Conservation (phyloP, 2,888 invertebrate species). For the Dromius quadrimaculatus region DNA sequence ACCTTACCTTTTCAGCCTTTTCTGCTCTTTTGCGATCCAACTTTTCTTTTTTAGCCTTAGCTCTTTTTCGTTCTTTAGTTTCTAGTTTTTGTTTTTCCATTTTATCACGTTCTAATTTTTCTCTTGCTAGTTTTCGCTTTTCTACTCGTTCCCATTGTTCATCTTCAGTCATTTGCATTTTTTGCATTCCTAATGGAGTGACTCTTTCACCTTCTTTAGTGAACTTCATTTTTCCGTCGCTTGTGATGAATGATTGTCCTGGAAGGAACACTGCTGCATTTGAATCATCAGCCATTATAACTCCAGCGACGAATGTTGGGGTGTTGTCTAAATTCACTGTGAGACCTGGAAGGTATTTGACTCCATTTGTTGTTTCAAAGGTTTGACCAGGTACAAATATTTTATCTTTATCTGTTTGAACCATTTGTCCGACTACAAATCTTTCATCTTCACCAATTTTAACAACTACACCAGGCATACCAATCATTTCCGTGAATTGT, state of each 20-base stretch:
- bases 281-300: conserved; percentile 73
- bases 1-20: conserved; percentile 32
- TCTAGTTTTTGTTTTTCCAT: conserved; percentile 48
- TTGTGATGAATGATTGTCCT: conserved; percentile 75
- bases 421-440: conserved; percentile 79
- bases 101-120: conserved; percentile 42
- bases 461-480: conserved; percentile 63
- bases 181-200: conserved; percentile 58
- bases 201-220: conserved; percentile 57
- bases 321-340: conserved; percentile 77
- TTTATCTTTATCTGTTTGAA: conserved; percentile 77
- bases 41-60: conserved; percentile 52
- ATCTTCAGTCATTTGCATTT: conserved; percentile 56
- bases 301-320: conserved; percentile 79
- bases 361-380: conserved; percentile 76
- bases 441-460: conserved; percentile 76
- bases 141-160: conserved; percentile 55
- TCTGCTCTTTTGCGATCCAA: conserved; percentile 42
- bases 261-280: conserved; percentile 77
- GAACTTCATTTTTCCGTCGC: conserved; percentile 65
- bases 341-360: conserved; percentile 79
- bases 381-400: conserved; percentile 83
- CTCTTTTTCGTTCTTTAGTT: conserved; percentile 45
- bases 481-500: conserved; percentile 71
- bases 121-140: conserved; percentile 53